Conservation (phyloP, 2,113 vertebrate genomes). For the Cyprinodon brontotheroides region DNA sequence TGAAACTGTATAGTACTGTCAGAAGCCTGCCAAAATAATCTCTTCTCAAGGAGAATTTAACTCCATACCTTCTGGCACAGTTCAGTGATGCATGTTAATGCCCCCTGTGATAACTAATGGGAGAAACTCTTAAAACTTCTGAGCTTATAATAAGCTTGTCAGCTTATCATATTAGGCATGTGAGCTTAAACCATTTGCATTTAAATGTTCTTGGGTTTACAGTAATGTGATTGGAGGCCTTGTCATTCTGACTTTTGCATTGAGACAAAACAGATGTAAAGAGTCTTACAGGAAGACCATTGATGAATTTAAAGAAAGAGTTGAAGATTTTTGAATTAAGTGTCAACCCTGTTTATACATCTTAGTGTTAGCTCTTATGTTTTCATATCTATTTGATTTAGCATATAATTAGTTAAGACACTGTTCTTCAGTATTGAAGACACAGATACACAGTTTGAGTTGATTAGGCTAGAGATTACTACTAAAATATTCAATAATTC, state of each 20-base stretch:
- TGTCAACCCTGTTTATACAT: slow-evolving; percentile 21
- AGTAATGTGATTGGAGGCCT: slow-evolving; percentile 80
- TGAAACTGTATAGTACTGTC: slow-evolving; percentile 73
- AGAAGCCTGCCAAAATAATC: slow-evolving; percentile 78
- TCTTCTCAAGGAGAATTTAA: slow-evolving; percentile 80
- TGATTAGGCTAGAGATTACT: background rate
- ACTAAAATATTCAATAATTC: background rate
- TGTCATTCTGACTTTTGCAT: slow-evolving; percentile 75
- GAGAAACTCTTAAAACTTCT: slow-evolving; percentile 84
- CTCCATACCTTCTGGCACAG: slow-evolving; percentile 79
- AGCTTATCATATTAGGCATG: slow-evolving; percentile 86
- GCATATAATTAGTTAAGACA: slow-evolving; percentile 3
- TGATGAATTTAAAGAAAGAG: slow-evolving; percentile 12
- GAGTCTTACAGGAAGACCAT: slow-evolving; percentile 12
- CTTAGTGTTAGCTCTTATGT: background rate
- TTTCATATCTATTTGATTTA: slow-evolving; percentile 10
- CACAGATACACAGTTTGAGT: background rate
- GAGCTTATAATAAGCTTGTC: slow-evolving; percentile 87
- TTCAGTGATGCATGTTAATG: slow-evolving; percentile 78
- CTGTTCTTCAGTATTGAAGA: background rate
- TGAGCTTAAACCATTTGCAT: slow-evolving; percentile 88
- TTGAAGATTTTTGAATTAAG: slow-evolving; percentile 20
- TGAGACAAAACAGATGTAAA: slow-evolving; percentile 48
- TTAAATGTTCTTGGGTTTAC: slow-evolving; percentile 81
- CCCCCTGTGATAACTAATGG: slow-evolving; percentile 82